Conservation (phyloP, 1,140 invertebrate genomes). For the Tyrophagus putrescentiae region DNA sequence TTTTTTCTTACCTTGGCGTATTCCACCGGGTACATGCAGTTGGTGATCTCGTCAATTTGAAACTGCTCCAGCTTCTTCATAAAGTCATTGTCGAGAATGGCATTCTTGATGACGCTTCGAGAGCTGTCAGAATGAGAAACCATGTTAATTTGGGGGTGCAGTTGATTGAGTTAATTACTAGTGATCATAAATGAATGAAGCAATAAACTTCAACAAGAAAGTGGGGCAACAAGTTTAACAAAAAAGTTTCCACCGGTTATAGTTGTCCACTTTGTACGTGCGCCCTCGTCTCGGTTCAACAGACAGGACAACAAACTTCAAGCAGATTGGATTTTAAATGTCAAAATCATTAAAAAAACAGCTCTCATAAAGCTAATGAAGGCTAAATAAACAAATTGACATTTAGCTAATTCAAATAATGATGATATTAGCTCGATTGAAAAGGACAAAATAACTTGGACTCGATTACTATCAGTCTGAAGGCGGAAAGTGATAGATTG, state of each 20-base stretch:
- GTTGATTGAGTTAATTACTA: background rate
- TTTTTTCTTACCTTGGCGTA: slow-evolving; percentile 84
- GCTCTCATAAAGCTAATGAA: background rate
- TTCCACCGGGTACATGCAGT: slow-evolving; percentile 96
- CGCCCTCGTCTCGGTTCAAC: too few species aligned
- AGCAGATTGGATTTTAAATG: background rate
- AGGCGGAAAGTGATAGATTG: background rate
- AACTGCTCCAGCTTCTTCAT: slow-evolving; percentile 95
- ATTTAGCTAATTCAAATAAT: too few species aligned
- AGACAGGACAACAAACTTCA: too few species aligned
- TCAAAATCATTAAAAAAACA: background rate
- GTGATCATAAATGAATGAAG: background rate
- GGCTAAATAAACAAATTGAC: too few species aligned
- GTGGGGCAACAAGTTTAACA: background rate
- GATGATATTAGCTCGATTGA: background rate
- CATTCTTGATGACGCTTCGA: slow-evolving; percentile 82
- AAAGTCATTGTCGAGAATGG: slow-evolving; percentile 98
- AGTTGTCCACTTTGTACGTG: too few species aligned
- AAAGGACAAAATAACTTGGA: background rate
- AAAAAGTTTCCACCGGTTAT: background rate
- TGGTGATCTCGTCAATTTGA: slow-evolving; percentile 95
- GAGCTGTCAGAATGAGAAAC: slow-evolving; percentile 50
- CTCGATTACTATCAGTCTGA: background rate
- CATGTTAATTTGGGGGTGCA: background rate
- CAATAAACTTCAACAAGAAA: background rate